Conservation (phyloP, 2,113 vertebrate genomes). For the Pleuronectes platessa region DNA sequence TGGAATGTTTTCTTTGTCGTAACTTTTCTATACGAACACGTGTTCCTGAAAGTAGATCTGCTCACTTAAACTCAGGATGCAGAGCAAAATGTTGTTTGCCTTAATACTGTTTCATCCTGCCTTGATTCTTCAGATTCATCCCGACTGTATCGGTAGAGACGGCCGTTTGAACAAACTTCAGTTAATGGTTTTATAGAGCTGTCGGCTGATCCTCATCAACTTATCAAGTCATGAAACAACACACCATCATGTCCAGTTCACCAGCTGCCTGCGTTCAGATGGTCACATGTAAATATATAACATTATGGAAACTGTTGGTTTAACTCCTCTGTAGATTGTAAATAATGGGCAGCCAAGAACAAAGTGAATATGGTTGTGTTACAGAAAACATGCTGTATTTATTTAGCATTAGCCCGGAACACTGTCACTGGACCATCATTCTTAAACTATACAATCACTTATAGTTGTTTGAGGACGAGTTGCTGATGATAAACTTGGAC, state of each 20-base stretch:
- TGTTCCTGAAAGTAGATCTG: slow-evolving; percentile 1
- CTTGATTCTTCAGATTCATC: background rate
- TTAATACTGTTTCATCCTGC: slow-evolving; percentile 45
- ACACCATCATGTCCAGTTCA: background rate
- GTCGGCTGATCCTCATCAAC: background rate
- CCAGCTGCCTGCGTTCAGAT: background rate
- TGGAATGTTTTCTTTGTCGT: slow-evolving; percentile 3
- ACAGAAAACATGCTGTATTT: background rate
- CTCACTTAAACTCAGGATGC: slow-evolving; percentile 7
- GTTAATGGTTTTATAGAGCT: background rate
- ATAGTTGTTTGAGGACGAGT: background rate
- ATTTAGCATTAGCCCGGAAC: background rate
- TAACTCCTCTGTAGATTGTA: background rate
- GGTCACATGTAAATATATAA: background rate
- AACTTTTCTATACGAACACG: slow-evolving; percentile 2
- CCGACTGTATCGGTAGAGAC: background rate
- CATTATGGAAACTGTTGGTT: background rate
- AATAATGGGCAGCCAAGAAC: background rate
- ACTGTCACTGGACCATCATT: background rate
- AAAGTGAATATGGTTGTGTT: background rate
- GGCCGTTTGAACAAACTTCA: background rate
- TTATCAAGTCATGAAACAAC: background rate
- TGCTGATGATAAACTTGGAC: background rate
- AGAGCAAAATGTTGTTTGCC: slow-evolving; percentile 44
- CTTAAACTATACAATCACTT: background rate